Evolutionary conservation across 2,113 vertebrate species (phyloP).

Genomic region (Aphyosemion australe): DNA sequence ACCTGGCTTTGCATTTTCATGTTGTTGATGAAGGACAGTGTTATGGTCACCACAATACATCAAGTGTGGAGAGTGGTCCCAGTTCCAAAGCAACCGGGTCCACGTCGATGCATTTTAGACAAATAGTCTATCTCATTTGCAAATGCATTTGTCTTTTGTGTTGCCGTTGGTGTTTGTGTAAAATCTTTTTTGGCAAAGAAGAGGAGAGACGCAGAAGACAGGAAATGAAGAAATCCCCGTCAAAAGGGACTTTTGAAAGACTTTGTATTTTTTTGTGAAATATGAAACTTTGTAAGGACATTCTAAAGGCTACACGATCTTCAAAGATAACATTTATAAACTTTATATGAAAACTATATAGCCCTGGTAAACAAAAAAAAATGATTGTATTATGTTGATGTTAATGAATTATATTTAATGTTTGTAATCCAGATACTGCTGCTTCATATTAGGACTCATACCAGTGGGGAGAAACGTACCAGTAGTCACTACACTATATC

Average conservation of each 20-base stretch:
- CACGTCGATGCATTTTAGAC: constrained; percentile 15
- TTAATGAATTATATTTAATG: constrained; percentile 71
- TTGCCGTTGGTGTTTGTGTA: constrained; percentile 40
- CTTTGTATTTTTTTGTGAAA: constrained; percentile 54
- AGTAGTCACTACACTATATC: constrained; percentile 52
- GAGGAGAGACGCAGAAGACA: constrained; percentile 41
- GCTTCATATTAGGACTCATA: constrained; percentile 71
- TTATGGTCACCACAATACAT: constrained; percentile 13
- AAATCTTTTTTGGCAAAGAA: constrained; percentile 46
- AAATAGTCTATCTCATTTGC: constrained; percentile 27
- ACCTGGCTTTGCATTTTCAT: constrained; percentile 32
- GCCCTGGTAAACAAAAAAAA: constrained; percentile 37
- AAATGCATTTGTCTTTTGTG: constrained; percentile 30
- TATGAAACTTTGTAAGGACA: constrained; percentile 51
- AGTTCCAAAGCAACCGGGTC: constrained; percentile 15
- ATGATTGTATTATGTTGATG: constrained; percentile 70
- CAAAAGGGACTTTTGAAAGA: constrained; percentile 37
- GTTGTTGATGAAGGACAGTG: constrained; percentile 34
- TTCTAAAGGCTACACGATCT: constrained; percentile 50
- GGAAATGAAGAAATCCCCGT: constrained; percentile 54
- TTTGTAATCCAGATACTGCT: constrained; percentile 76
- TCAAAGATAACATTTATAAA: constrained; percentile 60
- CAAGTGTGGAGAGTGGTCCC: neutral
- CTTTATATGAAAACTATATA: constrained; percentile 68
- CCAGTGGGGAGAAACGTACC: constrained; percentile 56